These are phyloP conservation scores for Prionailurus viverrinus DNA, from an alignment of 2,113 vertebrate species.

Conservation along the genomic window DNA sequence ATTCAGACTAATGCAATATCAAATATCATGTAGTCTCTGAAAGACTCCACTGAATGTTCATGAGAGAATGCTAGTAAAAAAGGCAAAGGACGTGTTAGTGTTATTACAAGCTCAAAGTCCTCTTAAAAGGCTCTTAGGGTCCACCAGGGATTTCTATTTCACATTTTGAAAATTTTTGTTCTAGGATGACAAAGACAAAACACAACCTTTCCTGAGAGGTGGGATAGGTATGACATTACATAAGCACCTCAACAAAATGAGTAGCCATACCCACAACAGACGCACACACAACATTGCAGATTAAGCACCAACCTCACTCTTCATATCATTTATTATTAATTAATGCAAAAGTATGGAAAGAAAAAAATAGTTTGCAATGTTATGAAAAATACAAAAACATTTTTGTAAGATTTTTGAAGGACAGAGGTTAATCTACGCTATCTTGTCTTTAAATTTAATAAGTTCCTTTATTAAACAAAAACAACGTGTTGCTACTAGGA, in stretches of 20 bases:
- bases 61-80: not conserved
- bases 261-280: not conserved
- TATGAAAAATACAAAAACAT: not conserved
- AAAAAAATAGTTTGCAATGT: not conserved
- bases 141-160: not conserved
- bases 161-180: not conserved
- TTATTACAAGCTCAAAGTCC: not conserved
- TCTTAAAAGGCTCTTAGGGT: not conserved
- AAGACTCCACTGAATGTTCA: not conserved
- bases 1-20: not conserved
- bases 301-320: not conserved
- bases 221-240: not conserved
- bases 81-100: not conserved
- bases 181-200: not conserved
- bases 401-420: not conserved
- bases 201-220: not conserved
- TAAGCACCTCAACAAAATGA: not conserved
- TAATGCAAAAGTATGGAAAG: not conserved
- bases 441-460: not conserved
- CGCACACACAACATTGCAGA: not conserved
- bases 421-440: not conserved
- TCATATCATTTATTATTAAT: not conserved
- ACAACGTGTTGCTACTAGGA: not conserved
- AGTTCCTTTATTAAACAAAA: not conserved
- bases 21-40: not conserved